These are phyloP conservation scores for Pyrochroa serraticornis DNA, from an alignment of 2,888 invertebrate species.

Conservation along the genomic window DNA sequence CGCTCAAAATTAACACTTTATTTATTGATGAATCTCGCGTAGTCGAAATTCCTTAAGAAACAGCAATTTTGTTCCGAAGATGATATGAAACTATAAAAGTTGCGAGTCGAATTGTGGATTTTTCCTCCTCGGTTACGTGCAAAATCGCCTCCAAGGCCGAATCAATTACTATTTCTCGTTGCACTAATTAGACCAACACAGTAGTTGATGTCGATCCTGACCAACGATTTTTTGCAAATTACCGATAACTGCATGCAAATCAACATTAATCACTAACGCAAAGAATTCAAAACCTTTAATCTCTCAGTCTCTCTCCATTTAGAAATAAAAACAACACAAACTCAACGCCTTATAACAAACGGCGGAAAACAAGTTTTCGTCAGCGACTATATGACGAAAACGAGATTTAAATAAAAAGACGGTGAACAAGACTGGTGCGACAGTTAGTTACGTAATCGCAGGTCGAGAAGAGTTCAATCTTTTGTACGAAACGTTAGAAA, in stretches of 20 bases:
- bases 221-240: not conserved
- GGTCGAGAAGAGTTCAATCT: slow-evolving; percentile 7
- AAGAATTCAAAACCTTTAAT: too few relatives aligned
- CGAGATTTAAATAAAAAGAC: not conserved
- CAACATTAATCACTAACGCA: not conserved
- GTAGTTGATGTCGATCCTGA: not conserved
- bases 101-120: too few relatives aligned
- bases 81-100: too few relatives aligned
- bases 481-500: too few relatives aligned
- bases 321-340: too few relatives aligned
- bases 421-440: not conserved
- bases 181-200: slow-evolving; percentile 1
- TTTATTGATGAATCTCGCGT: too few relatives aligned
- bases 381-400: not conserved
- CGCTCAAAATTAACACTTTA: too few relatives aligned
- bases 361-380: not conserved
- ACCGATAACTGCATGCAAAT: not conserved
- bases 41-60: too few relatives aligned
- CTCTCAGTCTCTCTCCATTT: too few relatives aligned
- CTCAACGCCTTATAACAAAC: too few relatives aligned
- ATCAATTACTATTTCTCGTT: slow-evolving; percentile 4
- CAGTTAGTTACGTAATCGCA: slow-evolving; percentile 10
- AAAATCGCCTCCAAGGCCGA: not conserved
- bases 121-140: too few relatives aligned
- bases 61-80: too few relatives aligned